A percentile compares a stretch with the other conserved stretches of the same genome.
These are phyloP conservation scores for Hippocampus mohnikei DNA, from an alignment of 2,113 vertebrate species.

Conservation along the genomic window DNA sequence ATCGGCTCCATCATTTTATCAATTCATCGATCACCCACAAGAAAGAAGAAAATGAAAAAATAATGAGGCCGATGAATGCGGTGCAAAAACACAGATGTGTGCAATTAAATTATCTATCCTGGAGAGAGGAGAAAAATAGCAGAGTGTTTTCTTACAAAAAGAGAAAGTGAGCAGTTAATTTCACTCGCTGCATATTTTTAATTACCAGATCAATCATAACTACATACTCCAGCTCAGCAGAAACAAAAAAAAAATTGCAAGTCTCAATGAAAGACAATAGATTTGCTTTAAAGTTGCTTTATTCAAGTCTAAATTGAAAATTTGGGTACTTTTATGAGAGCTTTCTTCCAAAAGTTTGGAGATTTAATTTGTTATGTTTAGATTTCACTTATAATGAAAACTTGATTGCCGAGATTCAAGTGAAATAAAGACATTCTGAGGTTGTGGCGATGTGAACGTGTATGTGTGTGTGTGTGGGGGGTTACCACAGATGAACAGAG, in stretches of 20 bases:
- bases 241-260: conserved; percentile 75
- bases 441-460: conserved; percentile 7
- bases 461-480: too few species aligned
- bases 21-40: conserved; percentile 80
- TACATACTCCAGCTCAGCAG: conserved; percentile 61
- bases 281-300: conserved; percentile 80
- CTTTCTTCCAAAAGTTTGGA: conserved; percentile 75
- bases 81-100: conserved; percentile 82
- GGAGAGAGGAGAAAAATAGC: conserved; percentile 67
- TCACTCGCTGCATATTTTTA: conserved; percentile 81
- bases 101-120: conserved; percentile 79
- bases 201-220: conserved; percentile 84
- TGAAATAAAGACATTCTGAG: conserved; percentile 62
- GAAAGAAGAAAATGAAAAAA: conserved; percentile 84
- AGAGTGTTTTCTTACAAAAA: conserved; percentile 77
- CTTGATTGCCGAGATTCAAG: conserved; percentile 64
- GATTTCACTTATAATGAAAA: conserved; percentile 72
- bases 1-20: conserved; percentile 80
- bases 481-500: conserved; percentile 29
- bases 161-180: conserved; percentile 74
- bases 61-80: conserved; percentile 78
- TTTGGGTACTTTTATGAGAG: conserved; percentile 77
- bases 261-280: conserved; percentile 83
- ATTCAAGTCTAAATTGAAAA: conserved; percentile 85
- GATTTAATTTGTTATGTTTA: conserved; percentile 80